These are phyloP conservation scores for Chaetodon auriga DNA, from an alignment of 2,113 vertebrate genomes.

Conservation along the genomic window DNA sequence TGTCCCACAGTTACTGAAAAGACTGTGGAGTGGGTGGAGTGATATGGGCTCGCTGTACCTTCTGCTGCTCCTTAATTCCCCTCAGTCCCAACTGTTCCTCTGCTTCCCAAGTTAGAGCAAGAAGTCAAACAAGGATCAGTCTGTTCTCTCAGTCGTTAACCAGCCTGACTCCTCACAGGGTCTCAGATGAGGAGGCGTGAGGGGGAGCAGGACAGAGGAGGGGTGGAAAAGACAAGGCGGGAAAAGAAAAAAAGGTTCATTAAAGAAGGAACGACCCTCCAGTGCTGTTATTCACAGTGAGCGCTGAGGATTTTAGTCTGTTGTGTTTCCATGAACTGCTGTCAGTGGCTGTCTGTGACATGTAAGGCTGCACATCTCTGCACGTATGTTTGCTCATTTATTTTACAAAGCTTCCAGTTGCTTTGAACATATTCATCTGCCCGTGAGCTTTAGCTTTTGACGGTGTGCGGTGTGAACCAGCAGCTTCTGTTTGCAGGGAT, in stretches of 20 bases:
- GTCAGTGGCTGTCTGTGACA: too few relatives aligned
- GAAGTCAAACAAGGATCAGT: neutral
- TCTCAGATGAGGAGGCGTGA: neutral
- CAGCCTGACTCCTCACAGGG: neutral
- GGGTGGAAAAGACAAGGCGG: too few relatives aligned
- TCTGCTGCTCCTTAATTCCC: neutral
- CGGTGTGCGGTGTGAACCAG: neutral
- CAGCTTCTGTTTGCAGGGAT: neutral
- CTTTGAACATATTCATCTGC: too few relatives aligned
- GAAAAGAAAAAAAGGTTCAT: neutral
- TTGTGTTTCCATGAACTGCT: too few relatives aligned
- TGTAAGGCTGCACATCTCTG: neutral
- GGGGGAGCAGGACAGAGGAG: too few relatives aligned
- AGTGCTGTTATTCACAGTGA: neutral
- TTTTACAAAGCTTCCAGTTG: neutral
- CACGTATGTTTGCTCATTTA: neutral
- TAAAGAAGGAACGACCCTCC: neutral
- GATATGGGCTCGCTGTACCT: neutral
- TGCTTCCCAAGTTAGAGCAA: neutral
- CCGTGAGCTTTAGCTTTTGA: neutral
- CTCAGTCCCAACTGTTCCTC: neutral
- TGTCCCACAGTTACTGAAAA: neutral
- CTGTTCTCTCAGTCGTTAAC: neutral
- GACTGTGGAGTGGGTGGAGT: neutral
- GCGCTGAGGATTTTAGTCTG: neutral